Percentiles rank a stretch among this genome's conserved stretches.
These are phyloP conservation scores for Clivina fossor DNA, from an alignment of 2,888 invertebrate genomes.

Conservation along the genomic window DNA sequence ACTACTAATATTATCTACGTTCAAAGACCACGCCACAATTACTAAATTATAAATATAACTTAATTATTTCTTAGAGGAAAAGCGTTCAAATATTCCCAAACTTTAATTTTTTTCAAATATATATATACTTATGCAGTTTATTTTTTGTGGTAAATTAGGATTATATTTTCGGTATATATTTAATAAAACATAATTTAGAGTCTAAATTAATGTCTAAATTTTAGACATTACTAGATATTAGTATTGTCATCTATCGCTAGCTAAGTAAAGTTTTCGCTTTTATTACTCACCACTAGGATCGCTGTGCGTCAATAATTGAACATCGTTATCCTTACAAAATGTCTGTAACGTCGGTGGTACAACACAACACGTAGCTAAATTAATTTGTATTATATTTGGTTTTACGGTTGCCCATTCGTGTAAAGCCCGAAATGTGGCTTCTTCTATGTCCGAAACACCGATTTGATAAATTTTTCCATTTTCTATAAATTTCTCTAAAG, in stretches of 20 bases:
- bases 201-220: too few species aligned
- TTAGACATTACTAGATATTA: too few species aligned
- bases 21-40: too few species aligned
- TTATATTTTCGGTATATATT: too few species aligned
- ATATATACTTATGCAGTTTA: too few species aligned
- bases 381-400: constrained; percentile 90
- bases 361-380: constrained; percentile 88
- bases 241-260: not conserved
- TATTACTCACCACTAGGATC: constrained; percentile 77
- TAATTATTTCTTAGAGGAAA: too few species aligned
- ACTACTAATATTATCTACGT: too few species aligned
- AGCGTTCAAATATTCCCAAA: too few species aligned
- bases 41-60: too few species aligned
- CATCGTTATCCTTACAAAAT: constrained; percentile 87
- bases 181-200: too few species aligned
- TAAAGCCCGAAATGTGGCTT: constrained; percentile 72
- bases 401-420: constrained; percentile 77
- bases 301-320: constrained; percentile 92
- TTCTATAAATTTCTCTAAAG: constrained; percentile 71
- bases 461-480: constrained; percentile 68
- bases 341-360: constrained; percentile 88
- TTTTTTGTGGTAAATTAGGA: too few species aligned
- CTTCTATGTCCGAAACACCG: constrained; percentile 90
- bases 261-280: constrained; percentile 3
- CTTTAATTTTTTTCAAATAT: too few species aligned